Conservation (phyloP, 2,113 vertebrate genomes). For the Burhinus bistriatus region DNA sequence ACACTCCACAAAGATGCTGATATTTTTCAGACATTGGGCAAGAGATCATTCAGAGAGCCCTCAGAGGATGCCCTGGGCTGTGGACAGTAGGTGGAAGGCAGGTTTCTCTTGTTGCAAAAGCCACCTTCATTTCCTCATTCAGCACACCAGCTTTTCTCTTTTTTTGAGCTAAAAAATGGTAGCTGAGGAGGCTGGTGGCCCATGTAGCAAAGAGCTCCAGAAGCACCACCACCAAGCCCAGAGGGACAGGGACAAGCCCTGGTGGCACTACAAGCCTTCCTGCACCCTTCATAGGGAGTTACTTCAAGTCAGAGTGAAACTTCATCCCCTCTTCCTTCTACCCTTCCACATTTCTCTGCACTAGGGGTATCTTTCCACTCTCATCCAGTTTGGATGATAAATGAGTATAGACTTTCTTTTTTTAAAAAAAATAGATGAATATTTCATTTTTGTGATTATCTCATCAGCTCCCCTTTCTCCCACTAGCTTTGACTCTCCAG, state of each 20-base stretch:
- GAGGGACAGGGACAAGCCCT: background rate
- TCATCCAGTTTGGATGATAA: background rate
- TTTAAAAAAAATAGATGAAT: background rate
- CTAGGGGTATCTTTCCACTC: fast-evolving
- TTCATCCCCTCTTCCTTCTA: background rate
- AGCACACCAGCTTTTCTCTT: background rate
- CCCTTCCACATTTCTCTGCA: background rate
- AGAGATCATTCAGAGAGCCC: background rate
- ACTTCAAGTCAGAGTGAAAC: background rate
- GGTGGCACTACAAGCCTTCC: background rate
- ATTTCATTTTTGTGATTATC: background rate
- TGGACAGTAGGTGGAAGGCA: background rate
- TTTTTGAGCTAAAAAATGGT: background rate
- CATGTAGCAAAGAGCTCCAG: background rate
- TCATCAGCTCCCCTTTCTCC: background rate
- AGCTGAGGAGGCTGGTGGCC: background rate
- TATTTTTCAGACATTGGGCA: background rate
- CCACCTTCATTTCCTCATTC: background rate
- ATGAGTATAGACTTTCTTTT: background rate
- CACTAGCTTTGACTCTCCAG: background rate
- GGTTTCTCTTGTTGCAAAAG: background rate
- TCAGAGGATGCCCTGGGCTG: background rate
- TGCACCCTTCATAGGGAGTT: background rate
- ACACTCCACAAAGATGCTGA: background rate
- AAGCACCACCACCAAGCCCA: background rate